A percentile compares a stretch with the other conserved stretches of the same genome.
phyloP scores from a whole-genome alignment of 2,888 invertebrate genomes.

The Oscheius sp. region DNA sequence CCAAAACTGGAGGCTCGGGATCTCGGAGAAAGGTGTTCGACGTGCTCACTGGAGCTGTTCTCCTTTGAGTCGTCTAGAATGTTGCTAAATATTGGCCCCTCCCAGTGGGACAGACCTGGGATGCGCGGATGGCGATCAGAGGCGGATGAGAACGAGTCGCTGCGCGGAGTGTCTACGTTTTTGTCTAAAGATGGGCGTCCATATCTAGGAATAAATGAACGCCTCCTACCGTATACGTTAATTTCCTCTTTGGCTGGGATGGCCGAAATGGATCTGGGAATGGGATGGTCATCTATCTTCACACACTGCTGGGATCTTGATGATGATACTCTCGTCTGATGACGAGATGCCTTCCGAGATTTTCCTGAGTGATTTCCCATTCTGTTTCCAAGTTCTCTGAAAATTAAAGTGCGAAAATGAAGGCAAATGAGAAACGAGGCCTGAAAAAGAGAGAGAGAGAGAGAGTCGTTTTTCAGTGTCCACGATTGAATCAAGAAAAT shows the following conservation, averaged over 20 bases:
- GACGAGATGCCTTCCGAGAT: background rate
- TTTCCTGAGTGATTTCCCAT: constrained; percentile 30
- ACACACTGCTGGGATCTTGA: constrained; percentile 30
- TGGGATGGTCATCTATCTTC: constrained; percentile 33
- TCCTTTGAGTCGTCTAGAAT: constrained; percentile 33
- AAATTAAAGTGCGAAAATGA: background rate
- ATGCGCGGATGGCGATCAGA: constrained; percentile 28
- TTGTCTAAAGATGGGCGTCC: constrained; percentile 13
- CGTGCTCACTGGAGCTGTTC: constrained; percentile 24
- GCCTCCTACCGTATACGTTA: constrained; percentile 17
- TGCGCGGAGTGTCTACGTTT: constrained; percentile 23
- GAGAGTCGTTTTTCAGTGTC: too few relatives aligned
- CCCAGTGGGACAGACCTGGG: constrained; percentile 22
- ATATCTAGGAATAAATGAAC: background rate
- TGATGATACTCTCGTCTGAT: constrained; percentile 17
- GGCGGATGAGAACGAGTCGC: constrained; percentile 34
- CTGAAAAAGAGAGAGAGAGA: too few relatives aligned
- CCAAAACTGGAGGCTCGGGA: constrained; percentile 33
- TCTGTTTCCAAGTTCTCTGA: background rate
- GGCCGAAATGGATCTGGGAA: constrained; percentile 46
- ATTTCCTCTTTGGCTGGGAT: constrained; percentile 30
- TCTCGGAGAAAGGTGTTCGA: constrained; percentile 31
- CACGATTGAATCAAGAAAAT: background rate
- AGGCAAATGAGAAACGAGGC: background rate
- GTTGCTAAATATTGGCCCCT: constrained; percentile 3